Conservation (phyloP, 2,888 invertebrate genomes). For the Coremacera marginata region DNA sequence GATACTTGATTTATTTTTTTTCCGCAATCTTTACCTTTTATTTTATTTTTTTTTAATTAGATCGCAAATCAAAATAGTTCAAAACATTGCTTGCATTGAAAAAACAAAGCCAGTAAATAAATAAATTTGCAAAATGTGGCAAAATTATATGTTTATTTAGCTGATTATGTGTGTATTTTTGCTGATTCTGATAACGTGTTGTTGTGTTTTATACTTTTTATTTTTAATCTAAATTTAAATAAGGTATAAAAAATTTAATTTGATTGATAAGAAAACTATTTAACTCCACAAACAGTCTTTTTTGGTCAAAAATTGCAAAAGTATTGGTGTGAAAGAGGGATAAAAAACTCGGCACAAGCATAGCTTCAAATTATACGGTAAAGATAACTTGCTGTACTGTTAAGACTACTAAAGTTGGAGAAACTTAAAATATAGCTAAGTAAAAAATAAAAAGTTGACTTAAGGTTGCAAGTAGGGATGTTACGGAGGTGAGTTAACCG, state of each 20-base stretch:
- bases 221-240: background rate
- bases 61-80: background rate
- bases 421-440: no score
- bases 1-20: background rate
- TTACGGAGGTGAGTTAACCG: no score
- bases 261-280: no score
- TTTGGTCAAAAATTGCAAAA: background rate
- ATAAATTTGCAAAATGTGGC: slow-evolving; percentile 5
- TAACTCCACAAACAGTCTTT: background rate
- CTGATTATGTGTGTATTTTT: background rate
- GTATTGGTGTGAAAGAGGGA: no score
- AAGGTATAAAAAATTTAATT: no score
- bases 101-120: slow-evolving; percentile 41
- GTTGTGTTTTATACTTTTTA: background rate
- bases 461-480: no score
- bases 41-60: background rate
- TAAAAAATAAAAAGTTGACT: no score
- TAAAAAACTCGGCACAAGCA: background rate
- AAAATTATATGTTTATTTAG: background rate
- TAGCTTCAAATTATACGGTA: background rate
- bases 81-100: slow-evolving; percentile 42
- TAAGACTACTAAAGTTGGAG: no score
- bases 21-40: background rate
- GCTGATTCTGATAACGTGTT: background rate
- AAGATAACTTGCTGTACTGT: background rate